Conservation (phyloP, 2,888 invertebrate species). For the Pediacus dermestoides region DNA sequence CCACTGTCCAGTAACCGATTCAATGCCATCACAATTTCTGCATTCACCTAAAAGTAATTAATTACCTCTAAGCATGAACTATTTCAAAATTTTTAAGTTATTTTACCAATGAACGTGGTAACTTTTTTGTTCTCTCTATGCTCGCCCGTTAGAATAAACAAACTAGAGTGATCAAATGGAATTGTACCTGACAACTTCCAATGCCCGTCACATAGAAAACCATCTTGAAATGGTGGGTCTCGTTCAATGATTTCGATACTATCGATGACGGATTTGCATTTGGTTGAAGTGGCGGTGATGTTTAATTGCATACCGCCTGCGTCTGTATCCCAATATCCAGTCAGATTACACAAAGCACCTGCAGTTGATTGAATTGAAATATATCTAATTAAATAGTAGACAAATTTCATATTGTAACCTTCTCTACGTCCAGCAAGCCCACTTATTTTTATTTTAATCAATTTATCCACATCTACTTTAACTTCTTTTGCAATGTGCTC, state of each 20-base stretch:
- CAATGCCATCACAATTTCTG: constrained; percentile 39
- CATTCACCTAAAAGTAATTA: constrained; percentile 47
- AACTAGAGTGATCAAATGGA: constrained; percentile 36
- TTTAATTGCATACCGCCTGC: constrained; percentile 33
- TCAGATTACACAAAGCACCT: constrained; percentile 33
- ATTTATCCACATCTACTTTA: constrained; percentile 25
- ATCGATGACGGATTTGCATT: background rate
- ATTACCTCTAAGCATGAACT: no score
- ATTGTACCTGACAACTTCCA: constrained; percentile 37
- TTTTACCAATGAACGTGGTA: constrained; percentile 41
- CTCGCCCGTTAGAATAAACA: constrained; percentile 35
- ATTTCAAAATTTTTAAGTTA: constrained; percentile 4
- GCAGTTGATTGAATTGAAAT: constrained; percentile 1
- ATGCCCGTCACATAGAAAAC: constrained; percentile 33
- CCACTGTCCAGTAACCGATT: constrained; percentile 43
- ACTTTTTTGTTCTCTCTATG: constrained; percentile 32
- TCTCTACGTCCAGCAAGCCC: constrained; percentile 15
- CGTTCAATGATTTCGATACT: constrained; percentile 14
- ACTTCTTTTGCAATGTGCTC: background rate
- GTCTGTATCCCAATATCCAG: constrained; percentile 38
- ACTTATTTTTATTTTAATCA: constrained; percentile 23
- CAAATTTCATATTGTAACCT: constrained; percentile 13
- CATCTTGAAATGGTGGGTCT: constrained; percentile 27
- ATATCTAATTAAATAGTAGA: background rate
- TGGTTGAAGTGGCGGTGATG: background rate